These are phyloP conservation scores for Limnephilus rhombicus DNA, from an alignment of 2,888 invertebrate genomes.

Conservation along the genomic window DNA sequence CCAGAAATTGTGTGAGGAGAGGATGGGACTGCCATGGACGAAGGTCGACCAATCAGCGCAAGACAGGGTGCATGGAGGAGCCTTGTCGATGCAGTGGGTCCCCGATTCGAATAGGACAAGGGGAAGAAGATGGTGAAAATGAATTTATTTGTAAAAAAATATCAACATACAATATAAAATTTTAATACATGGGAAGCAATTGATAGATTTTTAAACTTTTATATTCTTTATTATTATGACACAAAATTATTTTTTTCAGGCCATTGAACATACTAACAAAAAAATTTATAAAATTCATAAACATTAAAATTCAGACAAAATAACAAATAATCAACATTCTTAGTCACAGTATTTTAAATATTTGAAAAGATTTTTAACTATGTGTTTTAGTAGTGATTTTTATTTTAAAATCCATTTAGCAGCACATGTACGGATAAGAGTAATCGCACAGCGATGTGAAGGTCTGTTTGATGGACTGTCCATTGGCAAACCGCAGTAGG, in stretches of 20 bases:
- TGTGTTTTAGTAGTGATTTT: neutral
- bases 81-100: too few relatives aligned
- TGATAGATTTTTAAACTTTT: neutral
- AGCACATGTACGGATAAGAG: slow-evolving; percentile 92
- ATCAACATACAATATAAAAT: too few relatives aligned
- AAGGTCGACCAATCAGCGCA: too few relatives aligned
- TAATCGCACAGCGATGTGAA: slow-evolving; percentile 89
- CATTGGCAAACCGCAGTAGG: slow-evolving; percentile 93
- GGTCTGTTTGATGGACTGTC: slow-evolving; percentile 96
- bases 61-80: too few relatives aligned
- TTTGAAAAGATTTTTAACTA: neutral
- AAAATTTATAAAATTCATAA: neutral
- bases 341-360: neutral
- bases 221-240: neutral
- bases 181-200: neutral
- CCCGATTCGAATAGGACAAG: too few relatives aligned
- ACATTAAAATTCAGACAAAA: neutral
- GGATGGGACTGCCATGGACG: too few relatives aligned
- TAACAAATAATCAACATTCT: neutral
- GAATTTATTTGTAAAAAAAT: too few relatives aligned
- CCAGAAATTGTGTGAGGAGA: too few relatives aligned
- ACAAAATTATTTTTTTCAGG: neutral
- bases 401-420: slow-evolving; percentile 70
- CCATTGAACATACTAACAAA: neutral
- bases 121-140: too few relatives aligned